Conservation (phyloP, 1,140 invertebrate genomes). For the Anagrus nilaparvatae region DNA sequence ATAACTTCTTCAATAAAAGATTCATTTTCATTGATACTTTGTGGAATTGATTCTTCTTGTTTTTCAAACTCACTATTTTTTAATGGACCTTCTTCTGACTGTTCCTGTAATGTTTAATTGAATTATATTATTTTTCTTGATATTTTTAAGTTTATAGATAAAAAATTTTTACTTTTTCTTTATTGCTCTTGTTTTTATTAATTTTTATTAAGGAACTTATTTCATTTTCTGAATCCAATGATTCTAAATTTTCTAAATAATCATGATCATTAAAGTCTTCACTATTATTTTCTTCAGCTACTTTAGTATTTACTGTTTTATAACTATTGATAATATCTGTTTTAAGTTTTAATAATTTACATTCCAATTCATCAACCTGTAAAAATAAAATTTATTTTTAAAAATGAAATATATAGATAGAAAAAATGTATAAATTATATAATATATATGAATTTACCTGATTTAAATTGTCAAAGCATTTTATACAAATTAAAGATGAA, state of each 20-base stretch:
- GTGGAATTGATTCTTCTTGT: slow-evolving; percentile 23
- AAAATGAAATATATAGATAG: neutral
- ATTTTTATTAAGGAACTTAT: slow-evolving; percentile 8
- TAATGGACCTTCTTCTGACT: neutral
- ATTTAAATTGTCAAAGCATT: slow-evolving; percentile 51
- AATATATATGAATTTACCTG: slow-evolving; percentile 28
- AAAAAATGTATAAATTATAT: neutral
- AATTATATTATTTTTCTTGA: neutral
- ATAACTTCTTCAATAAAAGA: neutral
- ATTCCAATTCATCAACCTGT: slow-evolving; percentile 49
- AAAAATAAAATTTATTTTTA: slow-evolving; percentile 3
- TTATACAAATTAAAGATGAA: slow-evolving; percentile 50
- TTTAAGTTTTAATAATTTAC: slow-evolving; percentile 41
- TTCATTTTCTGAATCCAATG: slow-evolving; percentile 13
- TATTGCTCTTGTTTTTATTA: slow-evolving; percentile 17
- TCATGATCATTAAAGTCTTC: slow-evolving; percentile 39
- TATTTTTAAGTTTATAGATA: neutral
- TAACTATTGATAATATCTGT: slow-evolving; percentile 37
- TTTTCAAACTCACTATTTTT: slow-evolving; percentile 15
- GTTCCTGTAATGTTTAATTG: slow-evolving; percentile 15
- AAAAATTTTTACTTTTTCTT: slow-evolving; percentile 13
- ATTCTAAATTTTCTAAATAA: slow-evolving; percentile 34
- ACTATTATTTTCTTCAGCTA: slow-evolving; percentile 18
- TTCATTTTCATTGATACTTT: too few relatives aligned
- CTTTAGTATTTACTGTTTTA: slow-evolving; percentile 35